Conservation (phyloP, 2,888 invertebrate species). For the Cephus pulcher region DNA sequence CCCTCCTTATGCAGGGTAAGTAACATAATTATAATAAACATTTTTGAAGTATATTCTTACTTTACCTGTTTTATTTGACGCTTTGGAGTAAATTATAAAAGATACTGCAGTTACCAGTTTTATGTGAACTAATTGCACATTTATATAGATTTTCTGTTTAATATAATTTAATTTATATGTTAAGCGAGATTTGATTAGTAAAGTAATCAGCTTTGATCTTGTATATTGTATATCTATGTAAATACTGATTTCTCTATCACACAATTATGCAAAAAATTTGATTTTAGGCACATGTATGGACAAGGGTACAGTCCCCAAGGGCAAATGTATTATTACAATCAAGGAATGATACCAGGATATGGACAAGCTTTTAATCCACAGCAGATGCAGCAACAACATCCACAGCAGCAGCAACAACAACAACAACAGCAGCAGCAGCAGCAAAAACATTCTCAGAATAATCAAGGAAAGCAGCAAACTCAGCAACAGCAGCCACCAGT, state of each 20-base stretch:
- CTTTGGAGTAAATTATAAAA: no score
- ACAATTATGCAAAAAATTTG: constrained; percentile 1
- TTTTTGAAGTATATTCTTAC: not conserved
- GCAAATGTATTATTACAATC: constrained; percentile 62
- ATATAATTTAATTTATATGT: no score
- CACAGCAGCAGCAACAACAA: constrained; percentile 41
- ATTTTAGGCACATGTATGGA: constrained; percentile 57
- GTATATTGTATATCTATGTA: no score
- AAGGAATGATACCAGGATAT: constrained; percentile 59
- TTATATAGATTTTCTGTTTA: no score
- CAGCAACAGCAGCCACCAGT: constrained; percentile 52
- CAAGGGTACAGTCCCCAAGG: constrained; percentile 53
- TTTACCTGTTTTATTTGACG: no score
- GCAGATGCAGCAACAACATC: constrained; percentile 42
- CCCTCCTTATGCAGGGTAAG: constrained; percentile 58
- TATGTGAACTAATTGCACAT: no score
- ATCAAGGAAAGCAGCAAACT: constrained; percentile 50
- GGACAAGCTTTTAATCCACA: constrained; percentile 56
- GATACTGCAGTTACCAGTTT: no score
- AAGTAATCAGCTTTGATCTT: no score
- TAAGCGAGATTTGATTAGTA: no score
- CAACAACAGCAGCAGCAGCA: constrained; percentile 41
- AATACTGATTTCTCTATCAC: not conserved
- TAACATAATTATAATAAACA: not conserved
- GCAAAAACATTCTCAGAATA: constrained; percentile 46